Evolutionary conservation across 2,797 vertebrate genomes (phyloP), one percentile per base, ranked within the genome.

Genomic region (Pipistrellus pipistrellus): DNA sequence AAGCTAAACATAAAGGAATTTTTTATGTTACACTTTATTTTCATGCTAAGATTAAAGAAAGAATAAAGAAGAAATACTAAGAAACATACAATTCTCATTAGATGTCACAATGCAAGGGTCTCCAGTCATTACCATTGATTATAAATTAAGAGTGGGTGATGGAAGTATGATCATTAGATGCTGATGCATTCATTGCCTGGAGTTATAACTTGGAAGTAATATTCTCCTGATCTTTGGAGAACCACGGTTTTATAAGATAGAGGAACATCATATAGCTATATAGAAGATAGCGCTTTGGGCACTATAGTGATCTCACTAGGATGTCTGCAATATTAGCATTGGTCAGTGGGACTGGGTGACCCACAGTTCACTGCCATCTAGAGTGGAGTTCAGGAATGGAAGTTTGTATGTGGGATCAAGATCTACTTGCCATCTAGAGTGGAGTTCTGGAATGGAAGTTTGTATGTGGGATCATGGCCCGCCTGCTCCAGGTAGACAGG

Each of bases 21-120:
- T 83, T 72, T 66, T 66, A 85, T 18, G 23, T 73, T 66, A 38
- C 6, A 62, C 2, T 32, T 83, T 72, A 5, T 64, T 68, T 90
- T 85, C 10, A 64, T 94, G 57, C 25, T 88, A n/a, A 77, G 21
- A 77, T 84, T 73, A 90, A 62, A 85, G n/a, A 83, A 77, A 78
- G 59, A 64, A 64, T 48, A 90, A 32, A 35, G 41, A 92, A 55
- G 9, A 69, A 57, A 23, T 68, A 53, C 25, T 64, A 76, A 51
- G 35, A 55, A 59, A 59, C 25, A 30, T 14, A 30, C 2, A 14
- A 62, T 91, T 86, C 30, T 82, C 44, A 48, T 59, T 81, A 57
- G 9, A 25, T 75, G 44, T 72, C 20, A 82, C n/a, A 88, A 46
- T 85, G 20, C 35, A 68, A 85, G 35, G 15, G 59, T 6, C 25